phyloP scores from a whole-genome alignment of 2,113 vertebrate species.

The Cryptomyrus ogoouensis region DNA sequence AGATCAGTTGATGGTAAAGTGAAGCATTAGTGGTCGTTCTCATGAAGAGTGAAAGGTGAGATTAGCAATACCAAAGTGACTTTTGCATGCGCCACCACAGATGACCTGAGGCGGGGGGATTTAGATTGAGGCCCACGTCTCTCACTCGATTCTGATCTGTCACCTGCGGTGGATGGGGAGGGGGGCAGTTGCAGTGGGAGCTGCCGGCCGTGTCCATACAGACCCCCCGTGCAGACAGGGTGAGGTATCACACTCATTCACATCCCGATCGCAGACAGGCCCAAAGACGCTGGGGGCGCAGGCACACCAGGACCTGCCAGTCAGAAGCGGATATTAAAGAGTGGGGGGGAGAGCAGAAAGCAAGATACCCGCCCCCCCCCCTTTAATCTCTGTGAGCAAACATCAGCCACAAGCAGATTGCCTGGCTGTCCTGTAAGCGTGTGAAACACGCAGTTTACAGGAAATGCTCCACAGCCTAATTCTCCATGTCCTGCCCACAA shows the following conservation, averaged over 20 bases:
- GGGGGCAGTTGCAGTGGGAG: conserved; percentile 63
- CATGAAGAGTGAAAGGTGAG: not conserved
- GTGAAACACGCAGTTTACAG: not conserved
- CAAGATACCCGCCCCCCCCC: conserved; percentile 35
- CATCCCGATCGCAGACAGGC: conserved; percentile 65
- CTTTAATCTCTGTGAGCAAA: not conserved
- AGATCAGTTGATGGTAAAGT: not conserved
- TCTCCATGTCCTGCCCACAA: not conserved
- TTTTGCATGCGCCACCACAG: not conserved
- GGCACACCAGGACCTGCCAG: conserved; percentile 63
- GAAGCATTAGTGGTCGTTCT: not conserved
- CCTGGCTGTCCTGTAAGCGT: not conserved
- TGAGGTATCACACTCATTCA: conserved; percentile 70
- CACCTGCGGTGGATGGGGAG: not conserved
- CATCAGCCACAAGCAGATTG: not conserved
- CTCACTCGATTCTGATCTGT: not conserved
- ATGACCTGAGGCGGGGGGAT: not conserved
- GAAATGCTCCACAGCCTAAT: not conserved
- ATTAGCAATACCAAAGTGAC: not conserved
- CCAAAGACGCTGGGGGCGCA: conserved; percentile 67
- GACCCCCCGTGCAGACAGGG: conserved; percentile 69
- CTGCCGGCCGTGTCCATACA: conserved; percentile 66
- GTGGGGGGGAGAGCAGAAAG: conserved; percentile 44
- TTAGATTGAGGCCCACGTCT: not conserved
- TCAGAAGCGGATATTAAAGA: conserved; percentile 14